Evolutionary conservation across 2,113 vertebrate species (phyloP).

Genomic region (Calyptomena viridis): DNA sequence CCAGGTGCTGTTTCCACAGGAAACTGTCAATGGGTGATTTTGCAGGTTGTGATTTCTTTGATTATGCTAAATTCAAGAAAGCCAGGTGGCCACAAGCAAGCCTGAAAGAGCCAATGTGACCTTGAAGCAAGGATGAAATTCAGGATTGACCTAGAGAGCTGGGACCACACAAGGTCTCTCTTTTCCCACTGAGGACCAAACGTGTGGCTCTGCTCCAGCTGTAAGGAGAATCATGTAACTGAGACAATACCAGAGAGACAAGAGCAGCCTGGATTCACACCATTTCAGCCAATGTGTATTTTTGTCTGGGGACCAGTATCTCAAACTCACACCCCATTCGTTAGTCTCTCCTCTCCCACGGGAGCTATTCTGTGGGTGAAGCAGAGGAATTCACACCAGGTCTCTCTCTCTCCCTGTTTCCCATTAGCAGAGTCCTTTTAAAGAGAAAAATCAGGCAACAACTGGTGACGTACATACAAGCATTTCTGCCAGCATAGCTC

Average conservation of each 20-base stretch:
- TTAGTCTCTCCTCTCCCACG: not conserved
- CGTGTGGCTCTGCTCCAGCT: not conserved
- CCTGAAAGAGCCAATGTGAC: not conserved
- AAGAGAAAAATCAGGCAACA: constrained; percentile 9
- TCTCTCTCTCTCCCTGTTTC: not conserved
- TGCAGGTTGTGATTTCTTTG: not conserved
- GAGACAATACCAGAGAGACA: not conserved
- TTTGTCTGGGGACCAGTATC: not conserved
- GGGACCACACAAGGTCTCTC: not conserved
- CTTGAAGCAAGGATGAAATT: not conserved
- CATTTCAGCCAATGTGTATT: not conserved
- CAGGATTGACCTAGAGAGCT: not conserved
- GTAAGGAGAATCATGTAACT: not conserved
- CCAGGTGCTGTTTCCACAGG: not conserved
- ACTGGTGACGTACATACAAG: not conserved
- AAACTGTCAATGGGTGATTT: not conserved
- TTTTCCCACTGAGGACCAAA: not conserved
- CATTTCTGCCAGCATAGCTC: not conserved
- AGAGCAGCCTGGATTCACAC: not conserved
- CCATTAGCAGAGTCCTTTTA: not conserved
- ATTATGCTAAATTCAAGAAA: not conserved
- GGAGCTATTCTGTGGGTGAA: not conserved
- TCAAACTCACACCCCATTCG: constrained; percentile 18
- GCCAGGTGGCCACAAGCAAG: not conserved
- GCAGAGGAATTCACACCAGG: not conserved